Conservation (phyloP, 1,140 invertebrate species). For the Eciton burchellii region DNA sequence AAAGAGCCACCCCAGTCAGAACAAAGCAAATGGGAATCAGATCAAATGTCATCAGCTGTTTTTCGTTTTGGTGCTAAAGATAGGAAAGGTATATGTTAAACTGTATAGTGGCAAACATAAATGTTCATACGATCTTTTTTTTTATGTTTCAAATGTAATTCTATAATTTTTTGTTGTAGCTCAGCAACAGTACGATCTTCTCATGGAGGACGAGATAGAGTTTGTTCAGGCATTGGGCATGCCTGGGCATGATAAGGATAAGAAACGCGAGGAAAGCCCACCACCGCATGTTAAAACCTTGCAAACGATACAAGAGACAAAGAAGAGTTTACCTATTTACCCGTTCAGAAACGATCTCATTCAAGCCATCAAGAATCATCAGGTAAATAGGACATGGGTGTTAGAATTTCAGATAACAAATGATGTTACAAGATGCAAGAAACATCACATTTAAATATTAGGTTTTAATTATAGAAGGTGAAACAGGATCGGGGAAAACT, state of each 20-base stretch:
- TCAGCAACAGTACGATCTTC: constrained; percentile 96
- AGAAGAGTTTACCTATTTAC: constrained; percentile 97
- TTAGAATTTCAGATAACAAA: neutral
- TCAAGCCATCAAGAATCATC: constrained; percentile 94
- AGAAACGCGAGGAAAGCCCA: constrained; percentile 87
- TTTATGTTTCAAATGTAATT: constrained; percentile 55
- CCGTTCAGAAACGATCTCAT: constrained; percentile 96
- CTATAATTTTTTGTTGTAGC: constrained; percentile 74
- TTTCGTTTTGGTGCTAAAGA: constrained; percentile 97
- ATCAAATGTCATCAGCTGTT: constrained; percentile 97
- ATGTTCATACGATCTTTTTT: neutral
- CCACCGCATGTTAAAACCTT: constrained; percentile 91
- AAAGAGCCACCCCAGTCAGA: constrained; percentile 96
- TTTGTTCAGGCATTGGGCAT: constrained; percentile 97
- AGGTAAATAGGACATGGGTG: constrained; percentile 87
- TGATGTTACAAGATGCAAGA: constrained; percentile 14
- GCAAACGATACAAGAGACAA: constrained; percentile 94
- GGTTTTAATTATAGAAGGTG: constrained; percentile 98
- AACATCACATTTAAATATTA: constrained; percentile 67
- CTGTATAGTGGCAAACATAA: constrained; percentile 50
- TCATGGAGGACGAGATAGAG: constrained; percentile 98
- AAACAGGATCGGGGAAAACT: constrained; percentile 99
- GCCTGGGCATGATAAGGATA: constrained; percentile 90
- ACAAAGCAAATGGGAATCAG: constrained; percentile 99
- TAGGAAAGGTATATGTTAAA: constrained; percentile 86